These are phyloP conservation scores for Tapirus terrestris DNA, from an alignment of 2,113 vertebrate species.

Conservation along the genomic window DNA sequence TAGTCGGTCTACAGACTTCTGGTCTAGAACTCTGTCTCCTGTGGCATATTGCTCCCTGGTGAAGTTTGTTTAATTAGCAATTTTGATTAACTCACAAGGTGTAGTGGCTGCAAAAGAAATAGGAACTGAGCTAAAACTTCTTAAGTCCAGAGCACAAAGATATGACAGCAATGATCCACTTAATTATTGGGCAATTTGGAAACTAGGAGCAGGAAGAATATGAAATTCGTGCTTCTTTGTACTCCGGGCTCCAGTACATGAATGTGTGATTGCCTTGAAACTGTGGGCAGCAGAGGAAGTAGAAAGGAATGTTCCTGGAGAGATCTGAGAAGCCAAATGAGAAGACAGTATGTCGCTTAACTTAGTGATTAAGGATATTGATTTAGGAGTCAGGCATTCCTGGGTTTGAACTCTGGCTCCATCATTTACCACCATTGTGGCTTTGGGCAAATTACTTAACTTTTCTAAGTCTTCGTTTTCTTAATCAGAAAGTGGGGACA, in stretches of 20 bases:
- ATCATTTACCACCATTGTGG: background rate
- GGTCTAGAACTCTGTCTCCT: background rate
- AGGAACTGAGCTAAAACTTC: background rate
- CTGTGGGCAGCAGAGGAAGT: background rate
- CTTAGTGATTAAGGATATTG: background rate
- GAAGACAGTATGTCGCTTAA: background rate
- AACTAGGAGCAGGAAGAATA: background rate
- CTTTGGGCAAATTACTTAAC: background rate
- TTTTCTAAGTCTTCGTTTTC: background rate
- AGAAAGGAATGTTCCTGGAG: background rate
- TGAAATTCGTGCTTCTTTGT: background rate
- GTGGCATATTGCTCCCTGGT: background rate
- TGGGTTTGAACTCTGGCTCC: background rate
- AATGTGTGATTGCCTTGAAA: background rate
- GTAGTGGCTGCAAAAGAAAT: background rate
- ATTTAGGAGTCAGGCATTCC: background rate
- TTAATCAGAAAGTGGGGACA: background rate
- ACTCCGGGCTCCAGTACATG: background rate
- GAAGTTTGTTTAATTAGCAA: background rate
- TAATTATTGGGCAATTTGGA: background rate
- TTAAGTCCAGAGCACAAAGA: background rate
- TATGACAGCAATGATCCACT: background rate
- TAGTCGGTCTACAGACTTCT: background rate
- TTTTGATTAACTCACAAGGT: background rate
- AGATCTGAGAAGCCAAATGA: background rate